Conservation (phyloP, 2,113 vertebrate species). For the Grallaria varia region DNA sequence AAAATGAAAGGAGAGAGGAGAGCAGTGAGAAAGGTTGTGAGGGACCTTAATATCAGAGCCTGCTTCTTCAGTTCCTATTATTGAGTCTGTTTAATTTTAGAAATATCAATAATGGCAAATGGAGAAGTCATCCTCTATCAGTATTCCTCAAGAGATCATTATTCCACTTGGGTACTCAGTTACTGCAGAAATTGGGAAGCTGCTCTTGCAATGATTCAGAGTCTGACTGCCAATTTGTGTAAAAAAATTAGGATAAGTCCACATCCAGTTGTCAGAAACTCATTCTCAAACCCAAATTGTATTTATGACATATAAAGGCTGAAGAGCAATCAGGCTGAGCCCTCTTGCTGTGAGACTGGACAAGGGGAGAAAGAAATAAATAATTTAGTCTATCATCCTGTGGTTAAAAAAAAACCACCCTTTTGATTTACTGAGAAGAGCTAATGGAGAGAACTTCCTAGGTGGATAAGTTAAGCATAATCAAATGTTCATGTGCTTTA, state of each 20-base stretch:
- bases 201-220: neutral
- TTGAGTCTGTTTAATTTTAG: neutral
- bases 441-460: neutral
- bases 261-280: neutral
- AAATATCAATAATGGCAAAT: neutral
- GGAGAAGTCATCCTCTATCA: neutral
- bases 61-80: neutral
- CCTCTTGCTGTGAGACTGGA: neutral
- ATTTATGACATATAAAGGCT: neutral
- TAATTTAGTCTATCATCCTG: neutral
- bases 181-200: neutral
- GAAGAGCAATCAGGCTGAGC: neutral
- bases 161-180: neutral
- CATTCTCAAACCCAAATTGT: neutral
- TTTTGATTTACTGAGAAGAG: neutral
- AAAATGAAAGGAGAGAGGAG: neutral
- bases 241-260: neutral
- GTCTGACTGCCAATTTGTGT: neutral
- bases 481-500: neutral
- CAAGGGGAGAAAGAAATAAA: neutral
- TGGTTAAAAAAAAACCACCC: neutral
- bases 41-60: neutral
- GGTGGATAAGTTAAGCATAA: neutral
- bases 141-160: neutral
- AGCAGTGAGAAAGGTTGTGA: neutral